Base-by-base conservation (phyloP, 2,113 vertebrate species). In the Phainopepla nitens region DNA sequence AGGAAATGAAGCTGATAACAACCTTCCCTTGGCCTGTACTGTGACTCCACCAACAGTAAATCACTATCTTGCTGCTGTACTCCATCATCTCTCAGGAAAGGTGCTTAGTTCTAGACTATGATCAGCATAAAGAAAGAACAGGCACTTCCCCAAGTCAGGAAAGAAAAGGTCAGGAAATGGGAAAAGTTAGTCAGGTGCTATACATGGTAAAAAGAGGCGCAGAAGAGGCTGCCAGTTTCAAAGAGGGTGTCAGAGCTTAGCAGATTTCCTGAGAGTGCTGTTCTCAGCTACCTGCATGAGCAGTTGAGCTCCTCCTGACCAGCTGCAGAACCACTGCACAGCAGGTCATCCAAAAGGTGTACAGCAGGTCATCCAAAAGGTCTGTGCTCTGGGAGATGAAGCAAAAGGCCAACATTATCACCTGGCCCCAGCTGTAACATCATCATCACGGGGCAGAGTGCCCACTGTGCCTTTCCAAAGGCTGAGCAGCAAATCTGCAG, bases 381-480 rank as follows among this genome's bases (percentile, higher is more conserved):
- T 71, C 45, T 60, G 20, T 57, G 42, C 4, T 49, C 83, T 42
- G 29, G 11, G 33, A 82, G 39, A 58, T 20, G 79, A 53, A 78
- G 57, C 24, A 19, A 65, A 73, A 7, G 28, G 56, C 7, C 28
- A 69, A 33, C 22, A 25, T 84, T 28, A 29, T 89, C 41, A 65
- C 21, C 19, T 90, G 62, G 47, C 25, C 28, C 10, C 44, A 72
- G 0, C 18, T 35, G 13, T 23, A 29, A 54, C 31, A 45, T 6
- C 0, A 0, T 54, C 61, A 66, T 39, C 51, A 36, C 0, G 0
- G 45, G 31, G n/a, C 65, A 92, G 50, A 61, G n/a, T 15, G 10
- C 56, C 27, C 51, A 54, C 36, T 0, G 0, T 29, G 11, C 18
- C 78, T 77, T 89, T 81, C 62, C 69, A 39, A 83, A 39, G 33